These are phyloP conservation scores for Bilobella aurantiaca DNA, from an alignment of 1,140 invertebrate species.

Conservation along the genomic window DNA sequence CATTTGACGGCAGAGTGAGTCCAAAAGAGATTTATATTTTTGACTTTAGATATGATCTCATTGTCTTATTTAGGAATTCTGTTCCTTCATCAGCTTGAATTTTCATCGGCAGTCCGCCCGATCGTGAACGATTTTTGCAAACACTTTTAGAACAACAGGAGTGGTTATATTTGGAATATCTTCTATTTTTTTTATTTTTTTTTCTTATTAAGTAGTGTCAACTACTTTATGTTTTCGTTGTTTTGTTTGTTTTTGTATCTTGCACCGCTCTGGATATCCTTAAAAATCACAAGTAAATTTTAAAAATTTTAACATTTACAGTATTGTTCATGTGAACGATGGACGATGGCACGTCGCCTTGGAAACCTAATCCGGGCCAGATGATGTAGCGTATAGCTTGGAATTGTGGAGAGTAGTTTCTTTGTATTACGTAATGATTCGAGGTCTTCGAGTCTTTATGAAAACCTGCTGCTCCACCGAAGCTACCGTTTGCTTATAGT, in stretches of 20 bases:
- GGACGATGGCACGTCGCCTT: neutral
- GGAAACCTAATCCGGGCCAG: neutral
- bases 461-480: neutral
- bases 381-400: neutral
- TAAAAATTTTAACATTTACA: too few relatives aligned
- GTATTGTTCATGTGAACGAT: neutral
- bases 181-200: neutral
- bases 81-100: constrained; percentile 12
- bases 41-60: neutral
- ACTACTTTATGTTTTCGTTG: too few relatives aligned
- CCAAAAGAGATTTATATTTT: neutral
- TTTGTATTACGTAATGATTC: neutral
- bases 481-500: neutral
- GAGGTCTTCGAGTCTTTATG: neutral
- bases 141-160: neutral
- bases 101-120: neutral
- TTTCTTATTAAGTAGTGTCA: neutral
- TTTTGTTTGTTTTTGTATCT: too few relatives aligned
- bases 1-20: constrained; percentile 8
- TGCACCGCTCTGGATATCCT: neutral
- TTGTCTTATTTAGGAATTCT: constrained; percentile 2
- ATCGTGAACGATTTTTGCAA: constrained; percentile 3
- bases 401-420: neutral
- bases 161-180: constrained; percentile 9
- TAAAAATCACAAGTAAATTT: too few relatives aligned